Evolutionary conservation across 2,888 invertebrate genomes (phyloP).

Genomic region (Scaptomyza caliginosa): DNA sequence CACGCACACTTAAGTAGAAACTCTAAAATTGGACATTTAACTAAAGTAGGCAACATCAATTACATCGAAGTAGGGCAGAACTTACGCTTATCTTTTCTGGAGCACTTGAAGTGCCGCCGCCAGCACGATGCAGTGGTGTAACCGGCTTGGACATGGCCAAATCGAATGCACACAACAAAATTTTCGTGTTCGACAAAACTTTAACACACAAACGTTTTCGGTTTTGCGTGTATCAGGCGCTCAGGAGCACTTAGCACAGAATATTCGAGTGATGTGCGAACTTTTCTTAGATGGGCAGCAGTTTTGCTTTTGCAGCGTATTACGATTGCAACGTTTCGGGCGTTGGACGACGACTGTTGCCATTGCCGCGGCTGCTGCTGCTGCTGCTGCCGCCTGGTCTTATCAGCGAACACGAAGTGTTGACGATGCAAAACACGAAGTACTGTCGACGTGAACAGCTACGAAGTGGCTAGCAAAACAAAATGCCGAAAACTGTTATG

Average conservation of each 20-base stretch:
- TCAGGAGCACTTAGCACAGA: constrained; percentile 50
- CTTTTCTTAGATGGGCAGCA: background rate
- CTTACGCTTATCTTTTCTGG: constrained; percentile 71
- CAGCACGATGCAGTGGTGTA: constrained; percentile 65
- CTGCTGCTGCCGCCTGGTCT: constrained; percentile 40
- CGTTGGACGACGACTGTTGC: constrained; percentile 60
- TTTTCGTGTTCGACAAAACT: constrained; percentile 33
- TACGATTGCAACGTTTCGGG: constrained; percentile 51
- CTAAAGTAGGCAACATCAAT: constrained; percentile 10
- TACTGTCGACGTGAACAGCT: constrained; percentile 18
- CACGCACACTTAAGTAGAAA: background rate
- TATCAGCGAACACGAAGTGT: constrained; percentile 48
- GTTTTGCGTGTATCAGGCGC: constrained; percentile 65
- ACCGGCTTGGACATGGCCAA: constrained; percentile 66
- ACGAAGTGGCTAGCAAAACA: constrained; percentile 70
- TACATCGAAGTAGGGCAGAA: constrained; percentile 23
- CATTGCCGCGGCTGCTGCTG: constrained; percentile 38
- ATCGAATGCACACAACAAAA: constrained; percentile 42
- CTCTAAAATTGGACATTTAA: constrained; percentile 3
- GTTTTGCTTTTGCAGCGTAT: constrained; percentile 7
- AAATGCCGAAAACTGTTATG: constrained; percentile 64
- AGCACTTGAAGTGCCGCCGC: constrained; percentile 28
- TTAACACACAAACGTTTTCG: constrained; percentile 65
- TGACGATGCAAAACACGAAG: constrained; percentile 33
- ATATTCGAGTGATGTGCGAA: constrained; percentile 1